Conservation (phyloP, 1,140 invertebrate species). For the Daktulosphaira vitifoliae region DNA sequence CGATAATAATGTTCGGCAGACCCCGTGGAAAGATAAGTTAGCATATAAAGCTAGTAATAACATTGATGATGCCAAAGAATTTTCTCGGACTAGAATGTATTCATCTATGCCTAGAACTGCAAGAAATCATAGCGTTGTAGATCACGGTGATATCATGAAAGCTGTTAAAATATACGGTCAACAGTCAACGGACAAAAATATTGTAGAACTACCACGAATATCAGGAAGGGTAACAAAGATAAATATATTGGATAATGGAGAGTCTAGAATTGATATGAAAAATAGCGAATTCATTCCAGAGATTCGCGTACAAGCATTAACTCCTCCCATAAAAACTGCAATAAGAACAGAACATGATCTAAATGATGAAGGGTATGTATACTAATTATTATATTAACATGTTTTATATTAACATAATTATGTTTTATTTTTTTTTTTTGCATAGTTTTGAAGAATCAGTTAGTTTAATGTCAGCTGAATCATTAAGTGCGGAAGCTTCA, state of each 20-base stretch:
- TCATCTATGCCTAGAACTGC: slow-evolving; percentile 20
- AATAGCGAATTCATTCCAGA: slow-evolving; percentile 45
- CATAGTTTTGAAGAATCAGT: slow-evolving; percentile 71
- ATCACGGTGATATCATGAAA: slow-evolving; percentile 21
- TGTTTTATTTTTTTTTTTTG: not conserved
- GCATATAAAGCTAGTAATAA: not conserved
- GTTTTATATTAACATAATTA: not conserved
- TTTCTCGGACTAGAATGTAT: slow-evolving; percentile 9
- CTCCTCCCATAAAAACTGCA: slow-evolving; percentile 41
- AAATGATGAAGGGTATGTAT: slow-evolving; percentile 64
- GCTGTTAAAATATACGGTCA: slow-evolving; percentile 16
- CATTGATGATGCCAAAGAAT: not conserved
- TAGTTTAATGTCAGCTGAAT: slow-evolving; percentile 67
- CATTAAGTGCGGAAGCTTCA: slow-evolving; percentile 66
- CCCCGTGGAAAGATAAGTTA: slow-evolving; percentile 36
- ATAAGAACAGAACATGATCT: slow-evolving; percentile 52
- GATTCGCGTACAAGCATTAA: slow-evolving; percentile 43
- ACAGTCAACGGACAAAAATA: slow-evolving; percentile 3
- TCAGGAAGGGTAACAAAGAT: slow-evolving; percentile 15
- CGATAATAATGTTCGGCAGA: slow-evolving; percentile 20
- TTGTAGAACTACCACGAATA: not conserved
- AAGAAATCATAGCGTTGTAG: slow-evolving; percentile 12
- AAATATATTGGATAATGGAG: slow-evolving; percentile 6
- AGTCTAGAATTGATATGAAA: not conserved
- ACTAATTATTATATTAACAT: too few relatives aligned